Base-by-base conservation (phyloP, 2,797 vertebrate genomes). In the Lacerta viridis region DNA sequence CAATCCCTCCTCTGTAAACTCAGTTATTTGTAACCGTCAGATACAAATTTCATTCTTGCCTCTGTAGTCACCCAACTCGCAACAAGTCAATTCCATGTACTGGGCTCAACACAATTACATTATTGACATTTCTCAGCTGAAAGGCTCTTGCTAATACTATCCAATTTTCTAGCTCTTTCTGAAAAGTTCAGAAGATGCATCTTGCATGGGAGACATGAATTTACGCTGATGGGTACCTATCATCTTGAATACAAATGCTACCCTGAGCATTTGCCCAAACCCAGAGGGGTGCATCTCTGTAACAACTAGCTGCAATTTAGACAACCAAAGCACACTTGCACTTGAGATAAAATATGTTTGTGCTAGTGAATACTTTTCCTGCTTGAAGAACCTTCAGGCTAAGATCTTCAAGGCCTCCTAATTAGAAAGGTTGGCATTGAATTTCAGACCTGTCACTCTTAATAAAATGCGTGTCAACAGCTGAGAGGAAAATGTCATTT, bases 91-190 rank as follows among this genome's bases (percentile, higher is more conserved):
- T 96, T 96, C 95, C 92, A 89, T 75, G 78, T 93, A 93, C 91
- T 89, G 92, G 96, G 94, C 95, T 96, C 95, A 95, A 97, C 93
- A 95, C 75, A 75, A 97, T 97, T 96, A 96, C 93, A 93, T 96
- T 96, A 97, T 96, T 97, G 96, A 97, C 95, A 97, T 95, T 96
- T 96, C 94, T 96, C 95, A 94, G 94, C 93, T 93, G 94, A 96
- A 95, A 95, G 95, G 92, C 93, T 95, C 95, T 92, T 94, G 95
- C 95, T 97, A 97, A 97, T 97, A 95, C 93, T 94, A 96, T 96
- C 96, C 95, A 95, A 97, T 97, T 97, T 97, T 97, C 95, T 91
- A 96, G 88, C 89, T 93, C 94, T 94, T 97, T 96, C 95, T 96
- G 92, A 95, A 97, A 97, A 96, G 95, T 97, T 96, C 96, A 96